Base-by-base conservation (phyloP, 2,797 vertebrate species). In the Eulemur coronatus region DNA sequence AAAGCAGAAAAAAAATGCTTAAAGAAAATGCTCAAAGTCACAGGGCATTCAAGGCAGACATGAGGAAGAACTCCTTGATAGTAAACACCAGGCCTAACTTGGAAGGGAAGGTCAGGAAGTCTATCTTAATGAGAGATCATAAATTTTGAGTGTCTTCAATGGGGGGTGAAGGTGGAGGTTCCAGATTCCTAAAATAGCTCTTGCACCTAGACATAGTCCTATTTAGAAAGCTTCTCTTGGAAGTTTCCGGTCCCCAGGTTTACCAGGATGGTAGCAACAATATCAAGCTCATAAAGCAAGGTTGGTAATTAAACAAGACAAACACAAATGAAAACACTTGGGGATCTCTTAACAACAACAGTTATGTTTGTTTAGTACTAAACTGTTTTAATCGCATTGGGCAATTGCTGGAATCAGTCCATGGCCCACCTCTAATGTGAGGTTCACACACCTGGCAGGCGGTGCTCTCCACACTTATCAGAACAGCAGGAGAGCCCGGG, bases 251-350 rank as follows among this genome's bases (percentile, higher is more conserved):
- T 65, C 15, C 35, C 78, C 33, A 35, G 26, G 24, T 67, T 96
- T 88, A 57, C 26, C 14, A 87, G 12, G 35, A 79, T 28, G 41
- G 18, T 6, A 81, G 15, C 20, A 72, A 81, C 52, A 67, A 33
- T 35, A 50, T 30, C 84, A 63, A 84, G 46, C 35, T 92, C 78
- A 73, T 26, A 73, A 81, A 55, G 24, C 69, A 43, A 55, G 73
- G 17, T 15, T 46, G 22, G 50, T 28, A 82, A 70, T 57, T 20
- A 41, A 73, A 85, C 7, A 76, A 55, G 38, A 92, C 50, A 38
- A 70, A 86, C 48, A 50, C 78, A 88, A 90, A 95, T 30, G 46
- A 94, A 91, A 91, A 55, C n/a, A 91, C 33, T 20, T 50, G 89
- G 48, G 46, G 65, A 76, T 82, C 33, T 82, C 43, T 92, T 76